phyloP scores from a whole-genome alignment of 2,113 vertebrate genomes.

The Podilymbus podiceps region DNA sequence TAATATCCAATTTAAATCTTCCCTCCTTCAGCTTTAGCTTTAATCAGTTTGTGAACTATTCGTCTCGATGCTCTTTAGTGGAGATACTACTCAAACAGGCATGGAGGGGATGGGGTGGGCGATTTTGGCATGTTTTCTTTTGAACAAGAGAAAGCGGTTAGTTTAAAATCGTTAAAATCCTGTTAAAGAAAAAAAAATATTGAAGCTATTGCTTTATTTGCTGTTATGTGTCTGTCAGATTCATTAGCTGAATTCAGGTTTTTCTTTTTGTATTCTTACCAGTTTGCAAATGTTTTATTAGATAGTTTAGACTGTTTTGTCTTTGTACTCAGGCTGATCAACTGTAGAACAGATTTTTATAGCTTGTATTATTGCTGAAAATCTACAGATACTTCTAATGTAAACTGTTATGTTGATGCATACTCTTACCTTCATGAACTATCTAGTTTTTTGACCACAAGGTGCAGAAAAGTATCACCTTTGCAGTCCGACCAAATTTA shows the following conservation, averaged over 20 bases:
- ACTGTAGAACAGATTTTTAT: background rate
- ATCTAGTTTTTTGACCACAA: background rate
- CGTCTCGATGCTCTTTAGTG: background rate
- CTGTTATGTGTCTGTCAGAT: background rate
- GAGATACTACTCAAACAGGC: background rate
- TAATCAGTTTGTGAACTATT: background rate
- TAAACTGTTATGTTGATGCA: background rate
- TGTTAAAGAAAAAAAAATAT: background rate
- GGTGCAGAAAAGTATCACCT: background rate
- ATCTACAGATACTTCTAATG: background rate
- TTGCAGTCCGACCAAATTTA: background rate
- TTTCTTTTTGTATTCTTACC: background rate
- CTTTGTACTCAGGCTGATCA: background rate
- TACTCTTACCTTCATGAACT: background rate
- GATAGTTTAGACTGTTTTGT: background rate
- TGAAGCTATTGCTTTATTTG: background rate
- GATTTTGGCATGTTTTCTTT: background rate
- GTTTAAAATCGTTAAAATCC: background rate
- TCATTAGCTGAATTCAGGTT: background rate
- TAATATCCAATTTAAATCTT: too few species aligned
- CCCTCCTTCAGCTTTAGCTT: too few species aligned
- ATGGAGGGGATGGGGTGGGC: background rate
- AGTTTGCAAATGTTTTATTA: background rate
- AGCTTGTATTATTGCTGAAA: background rate
- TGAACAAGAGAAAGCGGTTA: background rate